Evolutionary conservation across 2,113 vertebrate genomes (phyloP).

Genomic region (Sturnira hondurensis): DNA sequence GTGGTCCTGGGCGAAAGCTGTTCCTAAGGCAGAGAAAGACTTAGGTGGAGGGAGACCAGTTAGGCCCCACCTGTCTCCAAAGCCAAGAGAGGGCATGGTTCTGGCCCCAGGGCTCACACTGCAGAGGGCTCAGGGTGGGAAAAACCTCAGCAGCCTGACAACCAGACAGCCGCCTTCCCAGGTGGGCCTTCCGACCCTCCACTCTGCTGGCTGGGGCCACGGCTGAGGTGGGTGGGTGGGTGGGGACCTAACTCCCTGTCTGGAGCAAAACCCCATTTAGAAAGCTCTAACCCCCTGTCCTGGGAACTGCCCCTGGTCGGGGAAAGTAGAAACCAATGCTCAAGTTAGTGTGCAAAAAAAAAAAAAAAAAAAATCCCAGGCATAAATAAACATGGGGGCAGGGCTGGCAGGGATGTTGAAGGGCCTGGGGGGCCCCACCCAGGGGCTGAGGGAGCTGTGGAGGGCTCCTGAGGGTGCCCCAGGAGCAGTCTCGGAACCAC

Average conservation of each 20-base stretch:
- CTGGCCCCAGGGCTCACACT: background rate
- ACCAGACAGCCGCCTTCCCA: background rate
- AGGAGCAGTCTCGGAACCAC: conserved; percentile 79
- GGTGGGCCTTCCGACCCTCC: background rate
- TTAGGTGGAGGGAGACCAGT: background rate
- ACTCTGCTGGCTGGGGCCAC: background rate
- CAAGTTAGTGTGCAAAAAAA: conserved; percentile 1
- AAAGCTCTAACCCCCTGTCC: background rate
- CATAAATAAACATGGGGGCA: conserved; percentile 53
- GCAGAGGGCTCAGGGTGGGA: background rate
- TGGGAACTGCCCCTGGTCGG: background rate
- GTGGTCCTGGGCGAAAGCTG: background rate
- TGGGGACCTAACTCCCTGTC: background rate
- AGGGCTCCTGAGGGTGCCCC: conserved; percentile 76
- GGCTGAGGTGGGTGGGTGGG: background rate
- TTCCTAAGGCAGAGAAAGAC: conserved; percentile 1
- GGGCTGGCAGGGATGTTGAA: background rate
- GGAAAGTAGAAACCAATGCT: conserved; percentile 36
- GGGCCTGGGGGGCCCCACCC: conserved; percentile 50
- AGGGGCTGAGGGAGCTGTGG: background rate
- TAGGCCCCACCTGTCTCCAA: background rate
- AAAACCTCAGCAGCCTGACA: background rate
- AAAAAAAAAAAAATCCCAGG: background rate
- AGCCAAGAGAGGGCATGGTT: background rate
- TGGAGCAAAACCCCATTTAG: background rate